Evolutionary conservation across 2,888 invertebrate species (phyloP).

Genomic region (Hartigia nigra): DNA sequence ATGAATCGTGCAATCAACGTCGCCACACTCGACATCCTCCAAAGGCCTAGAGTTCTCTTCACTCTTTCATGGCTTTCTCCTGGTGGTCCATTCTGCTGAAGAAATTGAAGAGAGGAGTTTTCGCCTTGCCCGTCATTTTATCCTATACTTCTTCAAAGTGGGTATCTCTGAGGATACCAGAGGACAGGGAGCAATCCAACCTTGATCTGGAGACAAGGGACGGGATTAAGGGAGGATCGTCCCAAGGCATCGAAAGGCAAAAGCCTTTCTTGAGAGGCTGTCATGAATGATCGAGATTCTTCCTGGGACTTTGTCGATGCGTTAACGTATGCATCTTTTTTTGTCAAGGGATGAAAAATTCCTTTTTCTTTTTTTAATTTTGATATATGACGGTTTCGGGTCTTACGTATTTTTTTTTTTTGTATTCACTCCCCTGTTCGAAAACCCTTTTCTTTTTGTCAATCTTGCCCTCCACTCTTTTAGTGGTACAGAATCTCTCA

Average conservation of each 20-base stretch:
- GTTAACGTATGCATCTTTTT: not conserved
- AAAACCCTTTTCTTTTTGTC: not conserved
- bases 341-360: not conserved
- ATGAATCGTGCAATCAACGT: conserved; percentile 46
- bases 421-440: not conserved
- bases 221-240: not conserved
- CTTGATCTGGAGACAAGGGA: not conserved
- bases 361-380: not conserved
- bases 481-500: not conserved
- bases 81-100: not conserved
- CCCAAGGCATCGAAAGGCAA: not conserved
- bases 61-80: not conserved
- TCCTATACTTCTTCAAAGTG: not conserved
- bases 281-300: not conserved
- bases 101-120: not conserved
- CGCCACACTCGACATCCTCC: not conserved
- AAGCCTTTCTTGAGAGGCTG: not conserved
- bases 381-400: not conserved
- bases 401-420: not conserved
- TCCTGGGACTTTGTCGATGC: not conserved
- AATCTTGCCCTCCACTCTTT: not conserved
- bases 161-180: not conserved
- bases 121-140: not conserved
- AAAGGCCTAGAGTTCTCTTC: not conserved
- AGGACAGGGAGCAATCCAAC: not conserved